phyloP scores from a whole-genome alignment of 1,140 invertebrate genomes.

The Euwallacea similis region DNA sequence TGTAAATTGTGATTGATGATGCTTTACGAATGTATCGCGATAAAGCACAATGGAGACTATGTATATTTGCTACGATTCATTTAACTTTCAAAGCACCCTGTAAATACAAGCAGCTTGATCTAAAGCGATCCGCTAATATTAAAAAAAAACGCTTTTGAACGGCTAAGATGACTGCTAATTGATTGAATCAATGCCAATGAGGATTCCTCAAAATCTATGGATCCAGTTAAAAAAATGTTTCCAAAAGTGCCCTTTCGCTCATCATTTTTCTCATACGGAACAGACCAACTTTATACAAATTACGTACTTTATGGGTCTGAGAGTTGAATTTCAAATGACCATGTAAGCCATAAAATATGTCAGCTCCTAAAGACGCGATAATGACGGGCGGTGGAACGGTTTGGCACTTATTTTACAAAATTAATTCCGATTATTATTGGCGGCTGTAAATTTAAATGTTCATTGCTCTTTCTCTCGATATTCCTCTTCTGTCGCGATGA shows the following conservation, averaged over 20 bases:
- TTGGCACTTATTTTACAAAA: constrained; percentile 19
- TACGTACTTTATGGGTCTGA: constrained; percentile 7
- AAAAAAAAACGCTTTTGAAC: too few species aligned
- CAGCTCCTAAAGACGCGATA: constrained; percentile 29
- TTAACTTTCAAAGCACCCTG: constrained; percentile 35
- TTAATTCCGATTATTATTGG: constrained; percentile 36
- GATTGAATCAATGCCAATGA: too few species aligned
- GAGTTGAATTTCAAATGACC: constrained; percentile 20
- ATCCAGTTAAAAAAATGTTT: too few species aligned
- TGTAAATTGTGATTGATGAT: constrained; percentile 37
- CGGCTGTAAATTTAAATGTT: constrained; percentile 36
- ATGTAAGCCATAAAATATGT: constrained; percentile 30
- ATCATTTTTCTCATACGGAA: too few species aligned
- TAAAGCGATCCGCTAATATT: constrained; percentile 20
- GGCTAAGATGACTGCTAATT: too few species aligned
- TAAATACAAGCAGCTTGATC: constrained; percentile 27
- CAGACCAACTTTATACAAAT: constrained; percentile 5
- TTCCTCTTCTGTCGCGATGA: constrained; percentile 15
- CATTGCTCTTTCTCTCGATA: constrained; percentile 17
- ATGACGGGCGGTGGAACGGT: constrained; percentile 27
- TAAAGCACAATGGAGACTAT: constrained; percentile 28
- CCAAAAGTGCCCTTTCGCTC: too few species aligned
- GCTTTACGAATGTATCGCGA: constrained; percentile 23
- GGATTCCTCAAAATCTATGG: too few species aligned
- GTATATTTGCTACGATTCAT: constrained; percentile 37